Conservation (phyloP, 2,888 invertebrate genomes). For the Apamea anceps region DNA sequence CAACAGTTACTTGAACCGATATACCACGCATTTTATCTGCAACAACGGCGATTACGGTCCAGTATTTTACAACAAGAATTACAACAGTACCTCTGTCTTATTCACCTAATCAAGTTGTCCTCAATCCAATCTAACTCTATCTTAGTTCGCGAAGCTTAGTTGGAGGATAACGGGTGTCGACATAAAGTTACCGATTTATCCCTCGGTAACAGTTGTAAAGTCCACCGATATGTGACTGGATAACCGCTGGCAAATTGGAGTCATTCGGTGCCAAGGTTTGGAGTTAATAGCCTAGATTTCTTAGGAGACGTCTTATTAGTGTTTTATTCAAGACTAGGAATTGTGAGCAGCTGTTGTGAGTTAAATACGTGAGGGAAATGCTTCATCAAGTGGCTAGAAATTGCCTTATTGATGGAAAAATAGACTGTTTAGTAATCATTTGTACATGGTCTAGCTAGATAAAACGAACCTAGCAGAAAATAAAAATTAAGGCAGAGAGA, state of each 20-base stretch:
- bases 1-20: conserved; percentile 35
- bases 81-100: conserved; percentile 46
- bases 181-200: conserved; percentile 65
- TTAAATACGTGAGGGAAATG: neutral
- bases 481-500: neutral
- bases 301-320: conserved; percentile 36
- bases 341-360: conserved; percentile 15
- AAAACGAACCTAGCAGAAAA: neutral
- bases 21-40: conserved; percentile 41
- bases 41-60: conserved; percentile 16
- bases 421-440: neutral
- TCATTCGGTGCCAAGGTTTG: conserved; percentile 52
- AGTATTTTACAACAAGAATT: conserved; percentile 50
- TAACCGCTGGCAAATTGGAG: conserved; percentile 58
- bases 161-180: conserved; percentile 60
- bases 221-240: conserved; percentile 61
- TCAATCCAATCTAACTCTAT: conserved; percentile 63
- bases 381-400: neutral
- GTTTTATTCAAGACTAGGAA: conserved; percentile 26
- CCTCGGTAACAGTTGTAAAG: conserved; percentile 54
- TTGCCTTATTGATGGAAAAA: neutral
- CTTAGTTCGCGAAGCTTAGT: conserved; percentile 52
- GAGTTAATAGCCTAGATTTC: conserved; percentile 49
- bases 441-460: neutral
- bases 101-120: conserved; percentile 66